Base-by-base conservation (phyloP, 2,888 invertebrate genomes). In the Heliothis peltigera region DNA sequence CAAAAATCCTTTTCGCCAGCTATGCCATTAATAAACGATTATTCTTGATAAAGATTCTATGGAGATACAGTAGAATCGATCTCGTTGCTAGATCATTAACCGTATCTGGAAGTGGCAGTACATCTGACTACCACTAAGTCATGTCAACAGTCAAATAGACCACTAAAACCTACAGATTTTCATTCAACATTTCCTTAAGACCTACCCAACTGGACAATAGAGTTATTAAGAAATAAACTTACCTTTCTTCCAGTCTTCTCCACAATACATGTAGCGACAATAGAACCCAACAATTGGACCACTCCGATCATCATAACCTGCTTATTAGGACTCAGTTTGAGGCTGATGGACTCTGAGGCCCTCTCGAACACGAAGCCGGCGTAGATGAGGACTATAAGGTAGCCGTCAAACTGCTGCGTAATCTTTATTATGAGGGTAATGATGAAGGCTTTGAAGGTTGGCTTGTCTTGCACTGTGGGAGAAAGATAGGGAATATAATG, bases 171-270 rank as follows among this genome's bases (percentile, higher is more conserved):
- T n/a, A n/a, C n/a, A n/a, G n/a, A n/a, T n/a, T n/a, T n/a, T n/a
- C n/a, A n/a, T n/a, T n/a, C n/a, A n/a, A n/a, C n/a, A n/a, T n/a
- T n/a, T n/a, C n/a, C n/a, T n/a, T n/a, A n/a, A n/a, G n/a, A n/a
- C n/a, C n/a, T n/a, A n/a, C n/a, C n/a, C n/a, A n/a, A n/a, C n/a
- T n/a, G n/a, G n/a, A n/a, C n/a, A 32, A 8, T 8, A 5, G 7
- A 32, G 7, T 32, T 32, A 32, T 12, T 32, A 12, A 32, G 10
- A 12, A 10, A 12, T 12, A 32, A 42, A 17, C 69, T 79, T 49
- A 94, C 95, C 90, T 94, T 94, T 57, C 94, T 85, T 0, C 95
- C 95, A 76, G 94, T 94, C 80, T 87, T 92, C 81, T 95, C 95
- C 12, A 95, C 94, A 12, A 94, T 87, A 57, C 89, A 89, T 4